These are phyloP conservation scores for Carcharodon carcharias DNA, from an alignment of 2,797 vertebrate genomes.

Conservation along the genomic window DNA sequence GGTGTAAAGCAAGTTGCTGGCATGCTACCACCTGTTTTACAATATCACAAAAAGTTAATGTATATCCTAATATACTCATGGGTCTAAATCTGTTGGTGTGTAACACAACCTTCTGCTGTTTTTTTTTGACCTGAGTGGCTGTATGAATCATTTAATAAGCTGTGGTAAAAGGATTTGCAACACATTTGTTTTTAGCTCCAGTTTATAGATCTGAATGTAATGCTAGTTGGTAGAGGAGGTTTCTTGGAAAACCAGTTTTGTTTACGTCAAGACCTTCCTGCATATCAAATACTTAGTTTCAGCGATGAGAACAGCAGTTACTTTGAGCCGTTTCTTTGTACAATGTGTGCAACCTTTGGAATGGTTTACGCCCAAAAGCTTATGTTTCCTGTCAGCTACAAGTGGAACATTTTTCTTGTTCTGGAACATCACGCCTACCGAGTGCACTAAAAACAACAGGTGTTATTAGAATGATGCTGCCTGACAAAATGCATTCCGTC, in stretches of 20 bases:
- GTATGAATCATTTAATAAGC: background rate
- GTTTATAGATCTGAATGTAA: background rate
- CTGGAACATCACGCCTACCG: background rate
- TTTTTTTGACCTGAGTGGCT: background rate
- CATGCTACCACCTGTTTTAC: background rate
- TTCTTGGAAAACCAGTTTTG: background rate
- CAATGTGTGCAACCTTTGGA: background rate
- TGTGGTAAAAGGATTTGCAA: background rate
- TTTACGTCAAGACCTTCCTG: background rate
- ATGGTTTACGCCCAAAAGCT: background rate
- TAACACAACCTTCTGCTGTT: background rate
- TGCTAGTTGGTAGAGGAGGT: background rate
- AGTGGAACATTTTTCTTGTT: background rate
- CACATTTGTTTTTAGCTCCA: background rate
- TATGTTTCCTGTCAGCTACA: background rate
- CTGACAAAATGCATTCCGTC: background rate
- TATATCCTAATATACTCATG: background rate
- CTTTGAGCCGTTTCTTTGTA: constrained; percentile 4
- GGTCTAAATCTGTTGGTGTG: background rate
- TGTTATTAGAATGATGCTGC: too few relatives aligned
- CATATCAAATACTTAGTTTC: background rate
- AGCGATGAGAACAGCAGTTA: background rate
- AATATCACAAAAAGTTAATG: background rate
- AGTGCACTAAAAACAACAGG: constrained; percentile 2
- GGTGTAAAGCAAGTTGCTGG: background rate